A percentile compares a stretch with the other conserved stretches of the same genome.
Evolutionary conservation across 2,888 invertebrate species (phyloP).

Genomic region (Melieria omissa): DNA sequence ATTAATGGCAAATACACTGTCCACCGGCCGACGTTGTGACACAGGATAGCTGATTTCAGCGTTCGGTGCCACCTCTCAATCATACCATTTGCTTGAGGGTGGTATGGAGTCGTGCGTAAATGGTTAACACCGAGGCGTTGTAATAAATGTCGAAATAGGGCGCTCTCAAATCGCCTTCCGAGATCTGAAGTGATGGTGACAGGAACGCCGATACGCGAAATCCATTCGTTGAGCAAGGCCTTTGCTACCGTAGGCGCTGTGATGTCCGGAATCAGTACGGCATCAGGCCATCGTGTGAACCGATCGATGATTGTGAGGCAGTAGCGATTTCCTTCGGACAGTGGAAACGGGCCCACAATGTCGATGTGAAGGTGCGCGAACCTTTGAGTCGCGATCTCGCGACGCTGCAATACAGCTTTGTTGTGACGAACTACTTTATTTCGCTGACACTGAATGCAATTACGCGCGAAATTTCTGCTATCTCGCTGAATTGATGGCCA

Average conservation of each 20-base stretch:
- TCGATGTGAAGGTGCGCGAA: constrained; percentile 52
- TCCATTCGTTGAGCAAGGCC: constrained; percentile 53
- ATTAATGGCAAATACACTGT: constrained; percentile 56
- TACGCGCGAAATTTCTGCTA: constrained; percentile 29
- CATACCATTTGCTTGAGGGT: constrained; percentile 34
- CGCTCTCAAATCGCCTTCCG: constrained; percentile 18
- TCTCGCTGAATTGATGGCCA: constrained; percentile 50
- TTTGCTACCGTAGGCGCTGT: constrained; percentile 47
- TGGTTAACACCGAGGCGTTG: constrained; percentile 12
- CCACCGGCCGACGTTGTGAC: no score
- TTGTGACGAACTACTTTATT: constrained; percentile 14
- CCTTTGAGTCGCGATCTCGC: constrained; percentile 22
- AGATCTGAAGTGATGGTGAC: background rate
- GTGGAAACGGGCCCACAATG: constrained; percentile 63
- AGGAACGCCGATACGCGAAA: constrained; percentile 40
- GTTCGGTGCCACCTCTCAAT: background rate
- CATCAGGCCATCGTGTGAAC: constrained; percentile 27
- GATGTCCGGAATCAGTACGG: constrained; percentile 25
- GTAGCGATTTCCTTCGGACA: constrained; percentile 45
- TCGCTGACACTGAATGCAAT: constrained; percentile 38
- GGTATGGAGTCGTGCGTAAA: constrained; percentile 25
- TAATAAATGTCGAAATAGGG: constrained; percentile 22
- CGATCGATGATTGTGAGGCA: background rate
- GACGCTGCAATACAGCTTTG: constrained; percentile 8
- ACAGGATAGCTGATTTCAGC: no score